Evolutionary conservation across 1,140 invertebrate species (phyloP), one percentile per base, ranked within the genome.

Genomic region (Liolophura sinensis): DNA sequence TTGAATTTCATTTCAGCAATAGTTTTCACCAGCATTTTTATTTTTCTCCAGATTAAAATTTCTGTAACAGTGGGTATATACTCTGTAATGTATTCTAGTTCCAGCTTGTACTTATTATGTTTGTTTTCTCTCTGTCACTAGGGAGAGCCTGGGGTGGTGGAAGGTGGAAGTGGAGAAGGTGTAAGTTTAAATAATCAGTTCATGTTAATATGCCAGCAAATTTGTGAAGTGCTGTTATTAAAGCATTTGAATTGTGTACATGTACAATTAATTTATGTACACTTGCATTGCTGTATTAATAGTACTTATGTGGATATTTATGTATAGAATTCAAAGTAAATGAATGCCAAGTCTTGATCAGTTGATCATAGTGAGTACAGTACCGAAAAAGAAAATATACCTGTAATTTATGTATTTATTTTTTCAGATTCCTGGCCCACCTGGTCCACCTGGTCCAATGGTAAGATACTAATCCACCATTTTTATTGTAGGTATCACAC

Each of bases 371-470:
- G 15, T 62, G 12, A 48, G 25, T 46, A n/a, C 22, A 16, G 16
- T 60, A 14, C 27, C 4, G 20, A 40, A 60, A 27, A 31, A 60
- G 15, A n/a, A 50, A 49, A 27, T 16, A 22, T 51, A n/a, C n/a
- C 22, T 50, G 18, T 54, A 18, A 31, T 49, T 66, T 16, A 60
- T 18, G 48, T 25, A 15, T 20, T 63, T 54, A 54, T 50, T 16
- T 57, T 77, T 72, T 57, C 69, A 79, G 78, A 60, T 79, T n/a
- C 73, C 73, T n/a, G 89, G 89, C 71, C 89, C 89, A 48, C 89
- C 90, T n/a, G 91, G 91, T 59, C 82, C 91, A 72, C 90, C 92
- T 24, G 78, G 78, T 25, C 74, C 74, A 25, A 65, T 60, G 60
- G 89, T 90, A 83, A 85, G 88, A 79, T 59, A 65, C 20, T 54